A percentile compares a stretch with the other conserved stretches of the same genome.
These are phyloP conservation scores for Canis aureus DNA, from an alignment of 2,113 vertebrate genomes.

Conservation along the genomic window DNA sequence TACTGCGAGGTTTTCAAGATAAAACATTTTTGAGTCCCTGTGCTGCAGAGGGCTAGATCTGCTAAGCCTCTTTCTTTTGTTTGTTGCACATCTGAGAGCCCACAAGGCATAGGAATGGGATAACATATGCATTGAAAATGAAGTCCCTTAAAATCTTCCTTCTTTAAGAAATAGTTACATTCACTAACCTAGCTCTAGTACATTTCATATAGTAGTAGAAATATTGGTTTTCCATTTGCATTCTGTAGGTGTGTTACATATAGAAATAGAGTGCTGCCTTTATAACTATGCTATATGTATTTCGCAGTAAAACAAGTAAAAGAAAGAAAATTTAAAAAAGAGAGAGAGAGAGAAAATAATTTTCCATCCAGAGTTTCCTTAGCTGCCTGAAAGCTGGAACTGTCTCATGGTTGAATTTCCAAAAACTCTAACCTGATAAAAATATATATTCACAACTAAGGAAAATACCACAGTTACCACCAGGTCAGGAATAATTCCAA, in stretches of 20 bases:
- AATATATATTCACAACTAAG: not conserved
- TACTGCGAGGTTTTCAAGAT: slow-evolving; percentile 27
- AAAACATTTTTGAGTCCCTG: slow-evolving; percentile 31
- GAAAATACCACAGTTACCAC: not conserved
- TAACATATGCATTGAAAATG: slow-evolving; percentile 18
- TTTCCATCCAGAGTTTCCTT: slow-evolving; percentile 25
- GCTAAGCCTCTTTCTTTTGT: not conserved
- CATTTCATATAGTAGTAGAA: not conserved
- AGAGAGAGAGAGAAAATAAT: not conserved
- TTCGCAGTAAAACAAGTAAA: slow-evolving; percentile 28
- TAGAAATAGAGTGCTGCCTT: not conserved
- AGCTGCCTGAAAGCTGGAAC: not conserved
- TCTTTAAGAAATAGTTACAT: not conserved
- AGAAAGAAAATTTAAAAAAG: not conserved
- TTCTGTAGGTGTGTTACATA: not conserved
- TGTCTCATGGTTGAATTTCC: not conserved
- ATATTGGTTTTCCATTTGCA: slow-evolving; percentile 56
- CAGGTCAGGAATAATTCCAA: not conserved
- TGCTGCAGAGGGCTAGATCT: slow-evolving; percentile 11
- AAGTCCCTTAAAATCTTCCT: not conserved
- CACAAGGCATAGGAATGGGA: not conserved
- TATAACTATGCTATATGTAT: not conserved
- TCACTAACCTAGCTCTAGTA: not conserved
- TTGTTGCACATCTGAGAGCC: not conserved
- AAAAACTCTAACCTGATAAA: not conserved